Percentiles rank a stretch among this genome's conserved stretches.
phyloP scores from a whole-genome alignment of 2,113 vertebrate species.

The Australoheros scitulus region DNA sequence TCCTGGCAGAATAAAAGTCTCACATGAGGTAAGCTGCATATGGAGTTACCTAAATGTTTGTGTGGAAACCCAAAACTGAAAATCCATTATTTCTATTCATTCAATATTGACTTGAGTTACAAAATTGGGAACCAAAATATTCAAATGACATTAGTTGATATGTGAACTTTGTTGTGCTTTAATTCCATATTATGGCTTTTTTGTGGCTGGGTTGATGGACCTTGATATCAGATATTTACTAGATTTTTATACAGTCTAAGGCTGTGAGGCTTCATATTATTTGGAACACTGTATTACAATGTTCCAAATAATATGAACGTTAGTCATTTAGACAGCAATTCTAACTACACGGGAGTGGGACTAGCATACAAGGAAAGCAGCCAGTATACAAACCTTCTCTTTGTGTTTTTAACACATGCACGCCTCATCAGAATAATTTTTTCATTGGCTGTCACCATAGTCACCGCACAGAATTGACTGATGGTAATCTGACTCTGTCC shows the following conservation, averaged over 20 bases:
- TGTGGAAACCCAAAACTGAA: background rate
- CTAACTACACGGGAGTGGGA: background rate
- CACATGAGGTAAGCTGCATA: constrained; percentile 45
- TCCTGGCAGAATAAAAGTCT: constrained; percentile 2
- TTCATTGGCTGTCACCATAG: constrained; percentile 29
- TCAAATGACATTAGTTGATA: background rate
- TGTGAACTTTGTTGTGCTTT: background rate
- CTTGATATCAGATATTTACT: background rate
- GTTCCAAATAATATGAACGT: background rate
- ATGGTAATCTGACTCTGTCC: constrained; percentile 9
- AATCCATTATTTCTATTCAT: background rate
- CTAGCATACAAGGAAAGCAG: background rate
- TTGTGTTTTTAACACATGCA: background rate
- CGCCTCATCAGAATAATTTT: constrained; percentile 32
- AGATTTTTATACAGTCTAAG: background rate
- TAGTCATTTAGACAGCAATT: background rate
- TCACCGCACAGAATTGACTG: background rate
- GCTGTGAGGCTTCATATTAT: no score
- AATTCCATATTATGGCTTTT: background rate
- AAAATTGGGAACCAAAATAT: background rate
- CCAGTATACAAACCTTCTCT: background rate
- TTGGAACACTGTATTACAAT: background rate
- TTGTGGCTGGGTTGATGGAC: background rate
- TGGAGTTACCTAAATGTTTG: background rate
- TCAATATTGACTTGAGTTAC: background rate